Evolutionary conservation across 2,113 vertebrate genomes (phyloP), one percentile per base, ranked within the genome.

Genomic region (Sander lucioperca): DNA sequence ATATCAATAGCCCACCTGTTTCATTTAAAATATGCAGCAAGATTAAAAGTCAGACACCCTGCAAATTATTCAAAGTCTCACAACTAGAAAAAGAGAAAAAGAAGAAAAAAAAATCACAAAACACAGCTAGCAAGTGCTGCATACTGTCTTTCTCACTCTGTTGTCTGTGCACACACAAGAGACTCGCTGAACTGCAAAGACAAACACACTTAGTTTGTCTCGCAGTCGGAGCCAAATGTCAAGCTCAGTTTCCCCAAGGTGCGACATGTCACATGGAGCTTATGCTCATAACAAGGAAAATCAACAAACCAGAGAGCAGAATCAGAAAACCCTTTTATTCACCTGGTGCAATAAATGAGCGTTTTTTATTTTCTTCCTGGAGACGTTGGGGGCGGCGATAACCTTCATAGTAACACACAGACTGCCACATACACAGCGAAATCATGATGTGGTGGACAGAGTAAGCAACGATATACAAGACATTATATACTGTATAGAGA

Each of bases 181-280:
- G 83, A 82, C 63, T 68, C 57, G 30, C 36, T 58, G 50, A 88
- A 64, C 87, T 80, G 84, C 80, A 72, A 89, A 90, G 86, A 86
- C 91, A 89, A 92, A 86, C 79, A 87, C 83, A 83, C 77, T 85
- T 80, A 62, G 65, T 89, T 89, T 89, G 89, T 77, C 79, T 86
- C 74, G 33, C 84, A 74, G 76, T 80, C 25, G 48, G 81, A 91
- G 83, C 81, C 83, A 50, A 85, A 87, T 75, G 57, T 84, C 39
- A 18, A 66, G 87, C 56, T 77, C 51, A 11, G 75, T 84, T 84
- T 87, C 80, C 89, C 88, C 45, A 36, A 87, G 84, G 91, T 91
- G 86, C 62, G 25, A 72, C 82, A 43, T 81, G 87, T 93, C 89
- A 84, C 85, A 65, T 63, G 62, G 69, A 86, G 85, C 88, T 88